Conservation (phyloP, 2,888 invertebrate genomes). For the Macrophya alboannulata region DNA sequence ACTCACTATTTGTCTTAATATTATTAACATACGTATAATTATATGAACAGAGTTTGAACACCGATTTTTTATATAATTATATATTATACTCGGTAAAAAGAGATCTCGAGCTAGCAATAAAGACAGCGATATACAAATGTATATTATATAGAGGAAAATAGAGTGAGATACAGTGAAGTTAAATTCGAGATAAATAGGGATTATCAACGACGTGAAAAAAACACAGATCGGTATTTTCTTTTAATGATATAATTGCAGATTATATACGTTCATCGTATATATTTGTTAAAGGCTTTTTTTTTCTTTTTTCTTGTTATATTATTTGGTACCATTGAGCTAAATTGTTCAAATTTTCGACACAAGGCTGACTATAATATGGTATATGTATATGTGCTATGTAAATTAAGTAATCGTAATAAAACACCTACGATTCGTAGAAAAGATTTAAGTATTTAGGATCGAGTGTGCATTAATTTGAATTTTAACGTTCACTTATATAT, state of each 20-base stretch:
- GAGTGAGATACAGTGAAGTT: not conserved
- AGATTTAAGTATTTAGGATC: constrained; percentile 26
- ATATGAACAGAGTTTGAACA: constrained; percentile 21
- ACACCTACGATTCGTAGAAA: constrained; percentile 47
- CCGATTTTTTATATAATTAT: not conserved
- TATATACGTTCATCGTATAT: constrained; percentile 4
- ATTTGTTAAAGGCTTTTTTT: constrained; percentile 7
- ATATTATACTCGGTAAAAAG: not conserved
- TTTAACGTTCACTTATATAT: not conserved
- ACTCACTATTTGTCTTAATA: constrained; percentile 55
- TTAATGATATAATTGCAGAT: constrained; percentile 17
- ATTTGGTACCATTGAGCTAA: constrained; percentile 3
- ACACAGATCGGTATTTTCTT: constrained; percentile 19
- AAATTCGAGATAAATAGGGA: not conserved
- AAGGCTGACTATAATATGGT: not conserved
- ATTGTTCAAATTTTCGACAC: not conserved
- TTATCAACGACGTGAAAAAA: not conserved
- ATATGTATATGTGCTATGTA: not conserved
- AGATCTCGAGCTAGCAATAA: not conserved
- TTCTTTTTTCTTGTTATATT: no score
- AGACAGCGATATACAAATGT: not conserved
- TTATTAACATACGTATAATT: constrained; percentile 37
- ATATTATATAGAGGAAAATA: not conserved
- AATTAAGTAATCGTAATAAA: constrained; percentile 29
- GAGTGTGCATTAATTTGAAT: constrained; percentile 25